Percentiles rank a stretch among this genome's conserved stretches.
Evolutionary conservation across 2,113 vertebrate species (phyloP).

Genomic region (Dascyllus trimaculatus): DNA sequence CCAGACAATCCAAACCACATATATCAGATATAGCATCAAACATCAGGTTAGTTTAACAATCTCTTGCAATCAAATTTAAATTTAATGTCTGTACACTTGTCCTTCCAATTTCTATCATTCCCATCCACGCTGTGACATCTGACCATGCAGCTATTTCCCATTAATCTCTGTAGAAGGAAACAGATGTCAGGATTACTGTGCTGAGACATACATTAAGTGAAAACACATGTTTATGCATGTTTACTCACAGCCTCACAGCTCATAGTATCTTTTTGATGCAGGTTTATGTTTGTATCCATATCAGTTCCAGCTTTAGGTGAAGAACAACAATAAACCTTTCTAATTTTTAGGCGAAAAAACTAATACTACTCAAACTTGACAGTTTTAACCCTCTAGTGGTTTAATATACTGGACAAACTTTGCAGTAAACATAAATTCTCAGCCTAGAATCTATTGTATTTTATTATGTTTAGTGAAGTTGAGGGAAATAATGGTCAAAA

Average conservation of each 20-base stretch:
- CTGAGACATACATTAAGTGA: conserved; percentile 17
- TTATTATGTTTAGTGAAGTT: too few relatives aligned
- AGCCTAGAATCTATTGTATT: not conserved
- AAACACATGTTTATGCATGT: conserved; percentile 19
- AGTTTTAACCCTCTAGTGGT: too few relatives aligned
- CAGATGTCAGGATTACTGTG: conserved; percentile 39
- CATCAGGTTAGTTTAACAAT: not conserved
- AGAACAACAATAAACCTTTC: not conserved
- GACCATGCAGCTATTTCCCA: conserved; percentile 27
- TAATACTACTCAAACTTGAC: too few relatives aligned
- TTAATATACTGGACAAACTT: not conserved
- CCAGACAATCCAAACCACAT: conserved; percentile 6
- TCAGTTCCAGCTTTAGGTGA: conserved; percentile 12
- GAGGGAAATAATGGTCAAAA: not conserved
- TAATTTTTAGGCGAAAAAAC: not conserved
- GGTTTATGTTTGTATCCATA: conserved; percentile 4
- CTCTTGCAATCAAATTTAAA: not conserved
- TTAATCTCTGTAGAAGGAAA: conserved; percentile 40
- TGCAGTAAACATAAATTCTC: not conserved
- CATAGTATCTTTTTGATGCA: not conserved
- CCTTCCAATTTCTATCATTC: conserved; percentile 5
- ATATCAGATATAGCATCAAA: not conserved
- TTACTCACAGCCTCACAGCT: not conserved
- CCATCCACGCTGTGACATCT: conserved; percentile 20
- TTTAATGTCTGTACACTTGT: conserved; percentile 12